Evolutionary conservation across 2,797 vertebrate species (phyloP).

Genomic region (Rachycentron canadum): DNA sequence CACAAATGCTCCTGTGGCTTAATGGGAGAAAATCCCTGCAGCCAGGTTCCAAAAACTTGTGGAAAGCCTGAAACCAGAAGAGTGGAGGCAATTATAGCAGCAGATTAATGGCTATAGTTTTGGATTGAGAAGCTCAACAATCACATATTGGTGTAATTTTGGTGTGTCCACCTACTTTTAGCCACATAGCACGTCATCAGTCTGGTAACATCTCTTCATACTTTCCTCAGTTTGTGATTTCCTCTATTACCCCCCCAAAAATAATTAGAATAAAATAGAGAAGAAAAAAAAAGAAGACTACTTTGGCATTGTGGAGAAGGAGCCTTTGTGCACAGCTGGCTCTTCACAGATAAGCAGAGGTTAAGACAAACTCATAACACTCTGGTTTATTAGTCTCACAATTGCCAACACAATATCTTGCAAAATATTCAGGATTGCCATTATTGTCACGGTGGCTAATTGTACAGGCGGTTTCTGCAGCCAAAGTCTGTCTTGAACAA

Average conservation of each 20-base stretch:
- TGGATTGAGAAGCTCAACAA: not conserved
- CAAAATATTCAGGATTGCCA: slow-evolving; percentile 27
- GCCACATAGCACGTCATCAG: too few relatives aligned
- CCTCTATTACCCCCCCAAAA: not conserved
- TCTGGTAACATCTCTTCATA: not conserved
- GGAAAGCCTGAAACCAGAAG: not conserved
- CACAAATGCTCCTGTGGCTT: not conserved
- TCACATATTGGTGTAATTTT: not conserved
- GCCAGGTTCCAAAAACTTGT: not conserved
- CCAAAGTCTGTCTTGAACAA: not conserved
- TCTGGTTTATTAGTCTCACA: slow-evolving; percentile 21
- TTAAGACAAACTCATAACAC: slow-evolving; percentile 32
- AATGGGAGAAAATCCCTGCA: not conserved
- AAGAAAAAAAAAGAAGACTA: not conserved
- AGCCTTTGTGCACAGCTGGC: slow-evolving; percentile 43
- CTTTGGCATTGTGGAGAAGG: not conserved
- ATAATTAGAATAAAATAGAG: not conserved
- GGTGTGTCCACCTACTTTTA: not conserved
- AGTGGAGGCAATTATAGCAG: not conserved
- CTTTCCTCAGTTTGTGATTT: not conserved
- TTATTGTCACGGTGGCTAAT: slow-evolving; percentile 32
- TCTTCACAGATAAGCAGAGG: slow-evolving; percentile 54
- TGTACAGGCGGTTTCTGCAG: slow-evolving; percentile 32
- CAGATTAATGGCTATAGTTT: not conserved
- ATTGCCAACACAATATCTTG: slow-evolving; percentile 31